Evolutionary conservation across 2,113 vertebrate species (phyloP), one percentile per base, ranked within the genome.

Genomic region (Misgurnus anguillicaudatus): DNA sequence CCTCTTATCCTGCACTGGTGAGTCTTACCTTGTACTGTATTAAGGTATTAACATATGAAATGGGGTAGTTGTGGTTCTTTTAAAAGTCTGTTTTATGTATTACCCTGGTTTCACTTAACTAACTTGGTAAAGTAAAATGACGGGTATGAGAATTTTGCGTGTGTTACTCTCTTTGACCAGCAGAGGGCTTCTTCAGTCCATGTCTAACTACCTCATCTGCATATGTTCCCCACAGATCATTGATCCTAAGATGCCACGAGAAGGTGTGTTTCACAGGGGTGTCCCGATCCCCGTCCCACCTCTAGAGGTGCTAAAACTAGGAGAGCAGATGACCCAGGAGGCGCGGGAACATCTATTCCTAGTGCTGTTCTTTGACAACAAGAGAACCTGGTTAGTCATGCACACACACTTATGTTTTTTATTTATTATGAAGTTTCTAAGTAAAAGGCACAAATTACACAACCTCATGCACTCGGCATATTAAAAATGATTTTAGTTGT

Each of bases 321-420:
- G 98, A 75, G 97, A 99, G 88, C 97, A 98, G 88, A 99, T 99
- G 98, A 98, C 96, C 83, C 97, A 97, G 92, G 98, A 99, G 92
- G 97, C 97, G 38, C 91, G 95, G 13, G 97, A 99, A 90, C 97
- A 99, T 91, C 95, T 99, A 88, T 99, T 98, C 92, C 93, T 99
- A 76, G 98, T 99, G 82, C 95, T 99, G 75, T 99, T 99, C 91
- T 99, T 99, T 6, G 97, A 99, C 91, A 99, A 99, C 93, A 99
- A 99, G 89, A 95, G 98, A 87, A 99, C 98, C 68, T 99, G 98
- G 98, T 99, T 82, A 95, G 95, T 90, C 10, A 24, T n/a, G 17
- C 16, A 47, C 53, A 62, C 16, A 0, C 36, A 31, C 19, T 16
- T 36, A 10, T 0, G 14, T 13, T 57, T 42, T 7, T 42, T 7